Base-by-base conservation (phyloP, 2,888 invertebrate species). In the Agonum fuliginosum region DNA sequence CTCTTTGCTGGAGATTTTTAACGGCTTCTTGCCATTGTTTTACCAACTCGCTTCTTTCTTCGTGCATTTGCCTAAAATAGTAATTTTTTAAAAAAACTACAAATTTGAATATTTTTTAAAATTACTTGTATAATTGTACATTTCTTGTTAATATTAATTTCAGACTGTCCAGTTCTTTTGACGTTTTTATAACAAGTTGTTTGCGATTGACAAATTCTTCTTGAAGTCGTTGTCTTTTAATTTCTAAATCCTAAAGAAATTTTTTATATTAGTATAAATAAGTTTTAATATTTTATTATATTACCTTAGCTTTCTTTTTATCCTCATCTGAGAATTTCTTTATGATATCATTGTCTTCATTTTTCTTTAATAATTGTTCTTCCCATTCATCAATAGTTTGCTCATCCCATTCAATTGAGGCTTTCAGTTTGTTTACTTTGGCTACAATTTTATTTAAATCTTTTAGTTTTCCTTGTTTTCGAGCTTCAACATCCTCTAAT, bases 291-390 rank as follows among this genome's bases (percentile, higher is more conserved):
- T 34, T 62, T 24, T 62, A 34, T 6, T 30, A 20, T 37, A 34
- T 20, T 75, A 75, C 75, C 14, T 92, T 91, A 51, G 92, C 92
- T 81, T 89, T 91, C 69, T 91, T 90, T 17, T 91, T 87, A 84
- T 95, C 95, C 80, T 93, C 91, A 82, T 91, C 90, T 75, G 93
- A 92, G 81, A 93, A 94, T 83, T 91, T 91, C 81, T 92, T 91
- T 48, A 95, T 90, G n/a, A 94, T 86, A 24, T 90, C 88, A 80
- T 92, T 93, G 78, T 93, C 92, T 65, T 92, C 91, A 46, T 93
- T 91, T 37, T 91, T 91, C 78, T 91, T 89, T 80, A 91, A 90
- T 77, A 95, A 88, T 0, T 92, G 91, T 48, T 93, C 92, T 22
- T 93, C 91, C 93, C 93, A 94, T 69, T 93, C 92, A 54, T 90